Evolutionary conservation across 1,140 invertebrate species (phyloP), one percentile per base, ranked within the genome.

Genomic region (Drosophila ercepeae): DNA sequence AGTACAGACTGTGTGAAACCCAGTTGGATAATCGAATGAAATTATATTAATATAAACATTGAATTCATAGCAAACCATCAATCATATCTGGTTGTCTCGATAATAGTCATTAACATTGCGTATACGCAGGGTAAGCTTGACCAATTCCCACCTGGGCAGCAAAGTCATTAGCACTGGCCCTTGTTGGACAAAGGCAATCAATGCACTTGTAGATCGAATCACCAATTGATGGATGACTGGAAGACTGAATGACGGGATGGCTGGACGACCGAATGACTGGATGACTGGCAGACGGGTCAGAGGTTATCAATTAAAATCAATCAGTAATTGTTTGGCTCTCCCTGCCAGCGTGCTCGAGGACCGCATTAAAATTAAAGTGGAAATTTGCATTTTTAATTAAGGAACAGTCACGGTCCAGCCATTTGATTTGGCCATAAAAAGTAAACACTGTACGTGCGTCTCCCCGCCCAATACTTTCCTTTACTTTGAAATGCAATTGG

Each of bases 341-440:
- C 7, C 21, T 27, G 9, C 18, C 59, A 19, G 7, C 27, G 7
- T 8, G 27, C 25, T 16, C 18, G 39, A 36, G 61, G 16, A 23
- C 27, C 21, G 60, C 53, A 84, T 84, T 75, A 59, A 68, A 57
- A 69, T 76, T 69, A 63, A 44, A 74, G 74, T 32, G 71, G 63
- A 75, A 65, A 81, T 81, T 84, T 86, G 82, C 73, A 81, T 73
- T 81, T 81, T 88, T 81, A 86, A 79, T 84, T 84, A 86, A 68
- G 60, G 49, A 61, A 67, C 67, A 58, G 67, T 76, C 60, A 65
- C 54, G 69, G 29, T 13, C 23, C 48, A 68, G 49, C 52, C 70
- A 67, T 74, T 65, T 48, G 64, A 57, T 69, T 69, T 44, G 25
- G 42, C 25, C 63, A 25, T 69, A 51, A 53, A 67, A 44, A 25